Conservation (phyloP, 1,140 invertebrate genomes). For the Sarcophaga peregrina region DNA sequence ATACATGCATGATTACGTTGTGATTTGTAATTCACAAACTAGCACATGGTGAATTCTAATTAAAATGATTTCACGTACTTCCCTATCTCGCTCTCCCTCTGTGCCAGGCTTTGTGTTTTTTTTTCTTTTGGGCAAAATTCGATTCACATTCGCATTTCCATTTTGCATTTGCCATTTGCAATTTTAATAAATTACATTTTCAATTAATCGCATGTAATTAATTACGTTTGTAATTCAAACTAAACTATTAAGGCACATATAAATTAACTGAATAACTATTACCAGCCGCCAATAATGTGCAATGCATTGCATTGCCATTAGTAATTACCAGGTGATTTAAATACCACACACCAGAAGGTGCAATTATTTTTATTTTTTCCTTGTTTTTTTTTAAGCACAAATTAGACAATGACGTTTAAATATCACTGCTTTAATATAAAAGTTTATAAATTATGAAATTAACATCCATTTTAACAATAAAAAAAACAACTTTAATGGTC, state of each 20-base stretch:
- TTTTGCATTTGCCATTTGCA: neutral
- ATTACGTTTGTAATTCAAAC: neutral
- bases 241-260: no score
- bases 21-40: neutral
- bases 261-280: no score
- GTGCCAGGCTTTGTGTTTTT: no score
- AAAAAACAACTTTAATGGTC: no score
- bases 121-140: neutral
- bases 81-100: no score
- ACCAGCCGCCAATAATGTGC: no score
- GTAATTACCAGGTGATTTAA: slow-evolving; percentile 19
- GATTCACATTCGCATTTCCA: neutral
- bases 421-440: no score
- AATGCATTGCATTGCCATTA: neutral
- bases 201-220: slow-evolving; percentile 18
- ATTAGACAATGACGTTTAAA: neutral
- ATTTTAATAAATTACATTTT: slow-evolving; percentile 9
- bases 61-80: neutral
- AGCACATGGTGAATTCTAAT: slow-evolving; percentile 20
- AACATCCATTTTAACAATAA: no score
- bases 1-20: no score
- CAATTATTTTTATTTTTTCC: neutral
- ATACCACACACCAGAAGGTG: neutral
- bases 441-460: no score
- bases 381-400: no score